Evolutionary conservation across 2,888 invertebrate genomes (phyloP).

Genomic region (Pyrrhosoma nymphula): DNA sequence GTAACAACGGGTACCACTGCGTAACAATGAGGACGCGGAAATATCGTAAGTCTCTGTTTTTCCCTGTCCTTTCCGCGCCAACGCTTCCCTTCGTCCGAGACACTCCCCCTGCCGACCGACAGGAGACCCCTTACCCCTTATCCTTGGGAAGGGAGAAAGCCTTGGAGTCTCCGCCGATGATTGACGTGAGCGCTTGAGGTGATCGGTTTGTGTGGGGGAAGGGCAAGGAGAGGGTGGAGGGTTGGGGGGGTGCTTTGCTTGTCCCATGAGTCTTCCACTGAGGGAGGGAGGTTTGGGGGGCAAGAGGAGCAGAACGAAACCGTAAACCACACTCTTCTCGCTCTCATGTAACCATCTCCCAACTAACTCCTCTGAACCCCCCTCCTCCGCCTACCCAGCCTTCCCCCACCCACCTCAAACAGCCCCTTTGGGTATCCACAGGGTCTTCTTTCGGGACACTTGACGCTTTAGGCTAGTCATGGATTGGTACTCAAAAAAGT

Average conservation of each 20-base stretch:
- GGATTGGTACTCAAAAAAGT: too few species aligned
- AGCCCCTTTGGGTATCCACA: too few species aligned
- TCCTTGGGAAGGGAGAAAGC: not conserved
- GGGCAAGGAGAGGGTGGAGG: not conserved
- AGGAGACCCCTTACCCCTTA: not conserved
- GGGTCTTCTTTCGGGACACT: too few species aligned
- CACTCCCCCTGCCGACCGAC: not conserved
- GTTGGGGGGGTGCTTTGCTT: too few species aligned
- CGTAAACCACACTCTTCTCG: not conserved
- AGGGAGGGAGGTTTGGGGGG: not conserved
- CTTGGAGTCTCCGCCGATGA: not conserved
- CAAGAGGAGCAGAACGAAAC: not conserved
- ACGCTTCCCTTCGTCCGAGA: not conserved
- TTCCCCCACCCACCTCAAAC: not conserved
- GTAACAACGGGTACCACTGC: too few species aligned
- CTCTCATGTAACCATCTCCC: constrained; percentile 16
- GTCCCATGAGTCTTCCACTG: not conserved
- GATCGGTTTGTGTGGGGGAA: not conserved
- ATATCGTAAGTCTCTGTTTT: too few species aligned
- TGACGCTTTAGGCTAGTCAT: too few species aligned
- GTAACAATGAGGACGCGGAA: too few species aligned
- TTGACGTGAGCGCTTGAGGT: not conserved
- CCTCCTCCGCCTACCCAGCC: not conserved
- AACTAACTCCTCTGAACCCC: not conserved
- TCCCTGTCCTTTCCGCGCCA: not conserved